Conservation (phyloP, 2,113 vertebrate species). For the Centropristis striata region DNA sequence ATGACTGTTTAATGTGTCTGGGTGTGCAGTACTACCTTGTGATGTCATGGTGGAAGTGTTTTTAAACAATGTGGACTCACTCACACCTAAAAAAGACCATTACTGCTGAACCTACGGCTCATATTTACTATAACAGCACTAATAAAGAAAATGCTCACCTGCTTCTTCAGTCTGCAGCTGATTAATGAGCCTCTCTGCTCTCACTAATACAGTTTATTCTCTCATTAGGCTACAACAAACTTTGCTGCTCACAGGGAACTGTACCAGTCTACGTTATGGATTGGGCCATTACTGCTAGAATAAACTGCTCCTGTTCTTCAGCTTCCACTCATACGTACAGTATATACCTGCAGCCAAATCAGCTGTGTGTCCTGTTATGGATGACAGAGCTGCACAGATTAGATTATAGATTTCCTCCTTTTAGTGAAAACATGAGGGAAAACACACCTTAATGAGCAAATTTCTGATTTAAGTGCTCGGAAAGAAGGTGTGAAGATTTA, state of each 20-base stretch:
- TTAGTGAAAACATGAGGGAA: slow-evolving; percentile 33
- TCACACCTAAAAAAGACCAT: slow-evolving; percentile 14
- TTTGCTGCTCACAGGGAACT: slow-evolving; percentile 50
- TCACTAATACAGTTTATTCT: slow-evolving; percentile 69
- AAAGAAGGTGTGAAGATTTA: background rate
- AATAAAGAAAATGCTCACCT: slow-evolving; percentile 47
- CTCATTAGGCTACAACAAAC: slow-evolving; percentile 77
- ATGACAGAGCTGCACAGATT: slow-evolving; percentile 44
- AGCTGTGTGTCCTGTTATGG: slow-evolving; percentile 49
- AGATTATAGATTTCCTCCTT: slow-evolving; percentile 21
- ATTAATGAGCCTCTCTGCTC: slow-evolving; percentile 57
- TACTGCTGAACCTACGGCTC: slow-evolving; percentile 7
- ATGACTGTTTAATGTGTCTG: background rate
- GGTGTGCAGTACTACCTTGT: background rate
- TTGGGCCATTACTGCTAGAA: slow-evolving; percentile 75
- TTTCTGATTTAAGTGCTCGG: background rate
- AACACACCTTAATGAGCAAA: slow-evolving; percentile 17
- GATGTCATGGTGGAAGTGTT: background rate
- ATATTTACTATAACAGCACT: slow-evolving; percentile 20
- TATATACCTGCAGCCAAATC: slow-evolving; percentile 45
- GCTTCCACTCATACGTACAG: slow-evolving; percentile 46
- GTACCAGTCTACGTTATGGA: slow-evolving; percentile 70
- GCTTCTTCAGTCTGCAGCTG: slow-evolving; percentile 45
- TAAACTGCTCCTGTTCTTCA: slow-evolving; percentile 68
- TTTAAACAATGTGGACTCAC: slow-evolving; percentile 5